These are phyloP conservation scores for Melozone crissalis DNA, from an alignment of 2,113 vertebrate genomes.

Conservation along the genomic window DNA sequence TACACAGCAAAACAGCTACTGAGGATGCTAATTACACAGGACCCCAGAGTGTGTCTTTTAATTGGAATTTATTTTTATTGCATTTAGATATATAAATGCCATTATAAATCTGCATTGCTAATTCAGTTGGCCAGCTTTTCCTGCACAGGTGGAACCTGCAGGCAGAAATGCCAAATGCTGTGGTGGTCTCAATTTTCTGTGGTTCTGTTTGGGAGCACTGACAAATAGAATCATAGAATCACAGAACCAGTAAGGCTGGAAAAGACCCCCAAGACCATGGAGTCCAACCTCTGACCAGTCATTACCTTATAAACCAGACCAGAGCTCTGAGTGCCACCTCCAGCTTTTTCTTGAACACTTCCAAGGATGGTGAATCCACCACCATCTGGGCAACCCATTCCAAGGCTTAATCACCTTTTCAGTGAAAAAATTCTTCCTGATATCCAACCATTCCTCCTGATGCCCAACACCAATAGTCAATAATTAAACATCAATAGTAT, in stretches of 20 bases:
- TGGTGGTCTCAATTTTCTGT: not conserved
- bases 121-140: not conserved
- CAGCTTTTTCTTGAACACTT: not conserved
- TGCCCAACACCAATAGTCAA: not conserved
- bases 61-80: conserved; percentile 48
- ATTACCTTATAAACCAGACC: not conserved
- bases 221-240: not conserved
- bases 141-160: not conserved
- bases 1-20: not conserved
- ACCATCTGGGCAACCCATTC: not conserved
- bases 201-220: not conserved
- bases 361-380: not conserved
- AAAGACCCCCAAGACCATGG: not conserved
- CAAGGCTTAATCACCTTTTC: not conserved
- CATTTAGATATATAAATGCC: conserved; percentile 3
- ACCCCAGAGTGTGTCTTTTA: not conserved
- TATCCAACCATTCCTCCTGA: not conserved
- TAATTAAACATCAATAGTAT: not conserved
- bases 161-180: not conserved
- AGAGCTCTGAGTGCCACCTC: not conserved
- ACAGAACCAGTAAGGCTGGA: not conserved
- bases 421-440: not conserved
- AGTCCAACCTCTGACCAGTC: not conserved
- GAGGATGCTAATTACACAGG: not conserved
- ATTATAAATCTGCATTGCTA: not conserved